Evolutionary conservation across 2,888 invertebrate genomes (phyloP).

Genomic region (Agrochola macilenta): DNA sequence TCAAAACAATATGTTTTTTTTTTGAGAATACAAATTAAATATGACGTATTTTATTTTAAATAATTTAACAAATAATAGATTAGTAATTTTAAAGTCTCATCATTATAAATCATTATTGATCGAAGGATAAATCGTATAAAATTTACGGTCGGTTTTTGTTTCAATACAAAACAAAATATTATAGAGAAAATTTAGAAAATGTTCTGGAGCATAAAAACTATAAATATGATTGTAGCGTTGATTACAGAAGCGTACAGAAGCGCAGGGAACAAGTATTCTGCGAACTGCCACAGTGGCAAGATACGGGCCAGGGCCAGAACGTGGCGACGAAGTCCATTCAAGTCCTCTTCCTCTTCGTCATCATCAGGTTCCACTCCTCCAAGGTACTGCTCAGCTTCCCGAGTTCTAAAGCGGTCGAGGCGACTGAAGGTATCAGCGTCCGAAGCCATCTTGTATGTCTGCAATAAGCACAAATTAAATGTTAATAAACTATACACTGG

Average conservation of each 20-base stretch:
- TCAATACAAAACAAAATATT: not conserved
- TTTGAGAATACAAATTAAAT: not conserved
- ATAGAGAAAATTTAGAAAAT: not conserved
- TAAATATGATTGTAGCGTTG: not conserved
- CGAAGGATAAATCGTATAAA: not conserved
- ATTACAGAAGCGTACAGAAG: not conserved
- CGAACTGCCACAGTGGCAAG: not conserved
- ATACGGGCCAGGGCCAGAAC: accelerated
- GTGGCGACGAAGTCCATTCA: accelerated
- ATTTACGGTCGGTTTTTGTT: not conserved
- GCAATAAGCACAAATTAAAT: not conserved
- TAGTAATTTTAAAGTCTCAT: not conserved
- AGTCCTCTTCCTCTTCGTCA: not conserved
- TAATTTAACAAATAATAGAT: not conserved
- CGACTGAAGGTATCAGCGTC: not conserved
- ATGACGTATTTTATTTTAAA: not conserved
- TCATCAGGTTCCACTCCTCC: not conserved
- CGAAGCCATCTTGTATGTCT: slow-evolving; percentile 6
- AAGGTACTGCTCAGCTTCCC: not conserved
- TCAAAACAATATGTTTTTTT: not conserved
- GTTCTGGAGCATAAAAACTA: accelerated
- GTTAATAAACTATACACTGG: not conserved
- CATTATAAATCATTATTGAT: not conserved
- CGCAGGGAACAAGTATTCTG: not conserved
- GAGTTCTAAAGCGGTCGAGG: not conserved